Evolutionary conservation across 2,797 vertebrate genomes (phyloP).

Genomic region (Sebastes reedi): DNA sequence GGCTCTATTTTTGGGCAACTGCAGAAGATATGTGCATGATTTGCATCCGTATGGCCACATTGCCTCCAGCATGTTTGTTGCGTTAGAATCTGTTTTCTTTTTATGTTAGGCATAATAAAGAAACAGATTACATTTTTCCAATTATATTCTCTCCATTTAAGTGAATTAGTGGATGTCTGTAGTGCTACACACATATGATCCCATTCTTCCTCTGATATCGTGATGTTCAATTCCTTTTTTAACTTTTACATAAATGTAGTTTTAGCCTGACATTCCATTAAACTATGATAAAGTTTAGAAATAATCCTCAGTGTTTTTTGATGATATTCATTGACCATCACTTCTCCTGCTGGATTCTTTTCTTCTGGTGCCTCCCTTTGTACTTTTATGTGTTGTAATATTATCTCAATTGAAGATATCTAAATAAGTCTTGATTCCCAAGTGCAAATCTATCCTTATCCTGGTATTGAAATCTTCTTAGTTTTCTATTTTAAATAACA

Average conservation of each 20-base stretch:
- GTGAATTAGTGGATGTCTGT: not conserved
- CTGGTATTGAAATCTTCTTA: not conserved
- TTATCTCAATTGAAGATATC: not conserved
- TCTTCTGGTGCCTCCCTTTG: not conserved
- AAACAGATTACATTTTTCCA: not conserved
- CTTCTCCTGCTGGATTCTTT: not conserved
- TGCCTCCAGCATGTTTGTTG: not conserved
- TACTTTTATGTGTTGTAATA: not conserved
- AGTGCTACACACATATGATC: not conserved
- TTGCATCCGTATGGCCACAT: not conserved
- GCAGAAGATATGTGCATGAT: not conserved
- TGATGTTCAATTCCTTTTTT: not conserved
- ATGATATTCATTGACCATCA: not conserved
- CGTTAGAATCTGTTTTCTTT: not conserved
- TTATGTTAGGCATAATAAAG: not conserved
- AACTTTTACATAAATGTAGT: not conserved
- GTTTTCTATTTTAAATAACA: not conserved
- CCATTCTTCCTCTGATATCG: too few relatives aligned
- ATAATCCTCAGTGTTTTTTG: not conserved
- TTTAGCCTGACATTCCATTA: not conserved
- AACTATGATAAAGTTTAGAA: not conserved
- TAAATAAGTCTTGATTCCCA: not conserved
- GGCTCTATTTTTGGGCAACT: not conserved
- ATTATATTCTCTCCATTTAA: not conserved
- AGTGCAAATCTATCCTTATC: not conserved